phyloP scores from a whole-genome alignment of 2,113 vertebrate genomes.

The Notiomystis cincta region DNA sequence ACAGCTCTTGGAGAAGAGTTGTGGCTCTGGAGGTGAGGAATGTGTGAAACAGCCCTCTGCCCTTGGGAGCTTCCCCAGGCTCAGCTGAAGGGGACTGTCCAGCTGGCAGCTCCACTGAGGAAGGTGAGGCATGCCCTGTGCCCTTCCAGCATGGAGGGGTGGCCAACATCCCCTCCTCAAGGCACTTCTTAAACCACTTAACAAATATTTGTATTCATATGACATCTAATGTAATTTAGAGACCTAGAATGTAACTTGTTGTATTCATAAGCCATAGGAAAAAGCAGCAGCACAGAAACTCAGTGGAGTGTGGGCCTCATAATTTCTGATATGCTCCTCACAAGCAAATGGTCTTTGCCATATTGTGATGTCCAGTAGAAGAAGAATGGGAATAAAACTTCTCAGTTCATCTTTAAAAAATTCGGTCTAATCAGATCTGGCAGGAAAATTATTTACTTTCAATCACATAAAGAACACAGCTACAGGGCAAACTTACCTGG shows the following conservation, averaged over 20 bases:
- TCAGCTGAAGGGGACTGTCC: neutral
- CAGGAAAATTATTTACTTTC: neutral
- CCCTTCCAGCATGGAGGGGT: neutral
- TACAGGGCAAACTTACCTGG: neutral
- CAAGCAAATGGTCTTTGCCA: neutral
- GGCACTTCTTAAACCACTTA: neutral
- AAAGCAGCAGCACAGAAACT: neutral
- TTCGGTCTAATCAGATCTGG: neutral
- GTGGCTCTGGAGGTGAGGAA: neutral
- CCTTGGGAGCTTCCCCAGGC: neutral
- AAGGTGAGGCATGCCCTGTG: fast-evolving
- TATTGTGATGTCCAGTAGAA: neutral
- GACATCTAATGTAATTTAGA: neutral
- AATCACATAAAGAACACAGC: neutral
- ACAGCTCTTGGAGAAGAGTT: neutral
- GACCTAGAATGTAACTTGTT: neutral
- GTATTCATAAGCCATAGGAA: neutral
- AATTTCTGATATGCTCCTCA: neutral
- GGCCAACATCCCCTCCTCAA: neutral
- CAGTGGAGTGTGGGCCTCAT: neutral
- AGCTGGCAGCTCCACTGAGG: neutral
- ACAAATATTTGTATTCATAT: neutral
- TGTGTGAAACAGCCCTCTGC: neutral
- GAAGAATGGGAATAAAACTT: neutral
- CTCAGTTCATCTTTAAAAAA: neutral